Evolutionary conservation across 2,888 invertebrate species (phyloP).

Genomic region (Amphipoea oculea): DNA sequence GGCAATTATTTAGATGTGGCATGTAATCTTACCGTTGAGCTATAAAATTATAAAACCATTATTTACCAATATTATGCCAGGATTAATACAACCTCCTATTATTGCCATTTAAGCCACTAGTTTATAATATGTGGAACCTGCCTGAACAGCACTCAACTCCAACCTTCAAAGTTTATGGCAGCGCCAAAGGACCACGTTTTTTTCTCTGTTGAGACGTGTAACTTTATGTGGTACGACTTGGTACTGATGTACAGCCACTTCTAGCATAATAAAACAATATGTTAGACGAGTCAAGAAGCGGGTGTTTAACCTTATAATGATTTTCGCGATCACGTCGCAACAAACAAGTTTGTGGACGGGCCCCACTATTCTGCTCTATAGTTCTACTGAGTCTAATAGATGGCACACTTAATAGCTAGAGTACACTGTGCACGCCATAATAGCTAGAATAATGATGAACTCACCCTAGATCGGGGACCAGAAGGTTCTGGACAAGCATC

Average conservation of each 20-base stretch:
- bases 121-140: background rate
- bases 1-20: slow-evolving; percentile 10
- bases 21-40: slow-evolving; percentile 1
- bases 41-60: background rate
- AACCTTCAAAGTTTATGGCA: background rate
- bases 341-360: slow-evolving; percentile 51
- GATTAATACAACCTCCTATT: background rate
- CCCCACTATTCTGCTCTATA: slow-evolving; percentile 5
- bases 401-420: background rate
- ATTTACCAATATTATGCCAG: background rate
- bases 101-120: background rate
- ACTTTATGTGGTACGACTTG: background rate
- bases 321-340: slow-evolving; percentile 77
- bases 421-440: background rate
- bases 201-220: background rate
- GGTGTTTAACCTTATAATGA: slow-evolving; percentile 84
- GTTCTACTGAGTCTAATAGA: background rate
- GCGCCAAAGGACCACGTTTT: background rate
- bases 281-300: slow-evolving; percentile 73
- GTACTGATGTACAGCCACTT: background rate
- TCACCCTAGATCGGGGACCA: background rate
- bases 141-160: background rate
- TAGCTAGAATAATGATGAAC: background rate
- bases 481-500: too few relatives aligned
- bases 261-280: slow-evolving; percentile 17